Percentiles rank a stretch among this genome's conserved stretches.
These are phyloP conservation scores for Scrobipalpa atriplicella DNA, from an alignment of 2,888 invertebrate species.

Conservation along the genomic window DNA sequence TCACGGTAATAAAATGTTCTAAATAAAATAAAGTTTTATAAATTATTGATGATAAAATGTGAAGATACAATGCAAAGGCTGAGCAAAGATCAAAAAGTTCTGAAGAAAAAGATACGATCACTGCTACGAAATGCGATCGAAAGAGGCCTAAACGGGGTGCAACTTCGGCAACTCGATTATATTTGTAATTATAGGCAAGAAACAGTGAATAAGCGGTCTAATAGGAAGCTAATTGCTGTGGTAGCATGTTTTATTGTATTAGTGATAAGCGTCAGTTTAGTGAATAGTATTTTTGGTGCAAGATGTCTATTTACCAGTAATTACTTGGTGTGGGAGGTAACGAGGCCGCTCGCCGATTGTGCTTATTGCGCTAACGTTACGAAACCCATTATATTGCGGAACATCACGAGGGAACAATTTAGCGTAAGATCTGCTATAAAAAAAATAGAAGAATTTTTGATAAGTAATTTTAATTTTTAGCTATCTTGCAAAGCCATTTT, in stretches of 20 bases:
- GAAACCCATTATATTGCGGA: slow-evolving; percentile 86
- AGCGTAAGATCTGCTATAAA: slow-evolving; percentile 57
- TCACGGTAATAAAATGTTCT: background rate
- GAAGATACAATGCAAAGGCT: slow-evolving; percentile 36
- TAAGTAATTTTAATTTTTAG: background rate
- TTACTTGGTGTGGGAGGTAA: slow-evolving; percentile 93
- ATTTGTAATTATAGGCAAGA: slow-evolving; percentile 52
- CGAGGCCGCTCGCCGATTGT: slow-evolving; percentile 92
- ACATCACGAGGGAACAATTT: slow-evolving; percentile 87
- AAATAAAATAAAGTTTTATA: background rate
- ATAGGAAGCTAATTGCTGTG: slow-evolving; percentile 47
- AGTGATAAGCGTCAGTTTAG: slow-evolving; percentile 50
- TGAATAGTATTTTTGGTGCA: slow-evolving; percentile 76
- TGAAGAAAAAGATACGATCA: slow-evolving; percentile 46
- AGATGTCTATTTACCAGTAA: slow-evolving; percentile 92
- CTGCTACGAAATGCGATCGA: slow-evolving; percentile 59
- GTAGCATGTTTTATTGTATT: slow-evolving; percentile 50
- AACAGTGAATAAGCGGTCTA: slow-evolving; percentile 44
- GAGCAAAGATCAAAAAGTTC: slow-evolving; percentile 39
- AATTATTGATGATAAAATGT: slow-evolving; percentile 1
- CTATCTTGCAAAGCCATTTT: background rate
- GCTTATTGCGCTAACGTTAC: slow-evolving; percentile 88
- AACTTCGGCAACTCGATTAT: slow-evolving; percentile 55
- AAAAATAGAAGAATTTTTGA: background rate
- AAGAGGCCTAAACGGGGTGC: slow-evolving; percentile 48